A percentile compares a stretch with the other conserved stretches of the same genome.
Evolutionary conservation across 2,888 invertebrate species (phyloP).

Genomic region (Hipparchia sbordonii): DNA sequence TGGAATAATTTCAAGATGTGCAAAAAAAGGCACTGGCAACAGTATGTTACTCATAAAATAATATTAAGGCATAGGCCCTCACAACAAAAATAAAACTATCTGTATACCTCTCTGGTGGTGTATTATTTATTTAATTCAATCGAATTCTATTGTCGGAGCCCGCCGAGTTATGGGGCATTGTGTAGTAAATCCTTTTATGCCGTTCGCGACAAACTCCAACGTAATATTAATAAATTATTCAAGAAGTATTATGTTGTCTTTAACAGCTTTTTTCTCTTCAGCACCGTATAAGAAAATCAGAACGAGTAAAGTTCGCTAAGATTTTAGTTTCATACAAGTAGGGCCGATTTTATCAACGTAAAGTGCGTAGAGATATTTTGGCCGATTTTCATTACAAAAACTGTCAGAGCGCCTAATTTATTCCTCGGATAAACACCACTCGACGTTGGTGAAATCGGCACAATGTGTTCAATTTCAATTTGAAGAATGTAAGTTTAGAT

Average conservation of each 20-base stretch:
- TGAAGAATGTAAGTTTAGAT: too few relatives aligned
- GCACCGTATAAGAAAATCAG: too few relatives aligned
- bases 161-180: neutral
- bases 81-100: slow-evolving; percentile 25
- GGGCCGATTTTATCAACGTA: too few relatives aligned
- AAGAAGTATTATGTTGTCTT: neutral
- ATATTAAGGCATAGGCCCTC: too few relatives aligned
- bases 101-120: slow-evolving; percentile 26
- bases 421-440: too few relatives aligned
- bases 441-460: too few relatives aligned
- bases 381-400: too few relatives aligned
- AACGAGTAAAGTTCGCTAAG: too few relatives aligned
- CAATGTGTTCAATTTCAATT: too few relatives aligned
- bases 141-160: slow-evolving; percentile 32
- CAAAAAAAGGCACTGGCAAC: neutral
- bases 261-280: neutral
- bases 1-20: neutral
- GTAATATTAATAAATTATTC: neutral
- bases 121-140: slow-evolving; percentile 39
- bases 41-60: neutral
- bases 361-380: too few relatives aligned
- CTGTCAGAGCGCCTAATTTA: too few relatives aligned
- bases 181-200: slow-evolving; percentile 20
- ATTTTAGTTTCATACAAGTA: too few relatives aligned
- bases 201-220: neutral